A percentile compares a stretch with the other conserved stretches of the same genome.
Evolutionary conservation across 1,140 invertebrate genomes (phyloP).

Genomic region (Lanistes nyassanus): DNA sequence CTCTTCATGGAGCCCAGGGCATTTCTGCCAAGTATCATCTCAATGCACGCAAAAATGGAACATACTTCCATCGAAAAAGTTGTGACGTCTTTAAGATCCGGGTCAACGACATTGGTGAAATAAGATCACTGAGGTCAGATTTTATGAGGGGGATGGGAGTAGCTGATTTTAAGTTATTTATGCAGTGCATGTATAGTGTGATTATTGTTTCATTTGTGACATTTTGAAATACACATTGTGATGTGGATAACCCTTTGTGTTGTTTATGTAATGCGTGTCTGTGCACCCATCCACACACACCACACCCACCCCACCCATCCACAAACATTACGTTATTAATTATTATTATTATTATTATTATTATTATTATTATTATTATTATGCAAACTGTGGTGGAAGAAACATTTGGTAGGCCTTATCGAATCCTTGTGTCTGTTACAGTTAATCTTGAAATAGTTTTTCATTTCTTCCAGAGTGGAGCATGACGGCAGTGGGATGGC

Average conservation of each 20-base stretch:
- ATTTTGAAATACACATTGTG: background rate
- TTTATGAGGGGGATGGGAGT: background rate
- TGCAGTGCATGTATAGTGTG: background rate
- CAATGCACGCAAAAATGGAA: conserved; percentile 42
- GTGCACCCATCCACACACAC: background rate
- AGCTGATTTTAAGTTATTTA: background rate
- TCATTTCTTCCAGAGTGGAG: conserved; percentile 44
- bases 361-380: background rate
- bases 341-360: background rate
- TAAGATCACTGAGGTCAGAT: conserved; percentile 56
- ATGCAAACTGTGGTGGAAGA: background rate
- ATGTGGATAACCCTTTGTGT: no score
- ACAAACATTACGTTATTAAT: background rate
- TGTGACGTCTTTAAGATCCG: conserved; percentile 41
- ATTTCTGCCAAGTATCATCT: conserved; percentile 51
- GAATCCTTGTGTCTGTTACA: background rate
- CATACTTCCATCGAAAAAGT: conserved; percentile 46
- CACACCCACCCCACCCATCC: conserved; percentile 2
- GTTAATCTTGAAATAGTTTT: conserved; percentile 14
- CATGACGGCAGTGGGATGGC: conserved; percentile 51
- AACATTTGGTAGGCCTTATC: background rate
- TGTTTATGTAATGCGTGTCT: background rate
- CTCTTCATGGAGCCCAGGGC: conserved; percentile 52
- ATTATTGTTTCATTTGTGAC: background rate
- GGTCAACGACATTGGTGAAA: conserved; percentile 53